These are phyloP conservation scores for Empidonax traillii DNA, from an alignment of 2,113 vertebrate genomes.

Conservation along the genomic window DNA sequence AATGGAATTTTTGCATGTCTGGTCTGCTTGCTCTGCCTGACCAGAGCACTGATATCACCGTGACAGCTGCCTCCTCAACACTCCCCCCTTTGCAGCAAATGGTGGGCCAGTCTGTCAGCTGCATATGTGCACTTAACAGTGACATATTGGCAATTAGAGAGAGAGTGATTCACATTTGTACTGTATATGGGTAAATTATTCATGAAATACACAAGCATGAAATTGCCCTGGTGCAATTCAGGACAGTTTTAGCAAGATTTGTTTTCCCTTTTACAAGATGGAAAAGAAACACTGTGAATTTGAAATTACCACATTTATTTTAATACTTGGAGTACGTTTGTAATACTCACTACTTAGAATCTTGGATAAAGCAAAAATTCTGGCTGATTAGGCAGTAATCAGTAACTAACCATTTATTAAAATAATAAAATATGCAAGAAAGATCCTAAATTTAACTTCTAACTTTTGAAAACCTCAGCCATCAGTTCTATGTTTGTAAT, in stretches of 20 bases:
- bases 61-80: conserved; percentile 64
- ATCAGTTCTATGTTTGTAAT: neutral
- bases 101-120: conserved; percentile 42
- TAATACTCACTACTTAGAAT: neutral
- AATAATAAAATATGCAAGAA: neutral
- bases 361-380: neutral
- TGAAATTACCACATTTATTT: neutral
- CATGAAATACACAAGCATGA: conserved; percentile 51
- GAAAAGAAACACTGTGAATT: neutral
- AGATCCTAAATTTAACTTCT: neutral
- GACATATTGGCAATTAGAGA: conserved; percentile 68
- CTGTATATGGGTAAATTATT: neutral
- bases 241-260: neutral
- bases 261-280: neutral
- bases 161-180: conserved; percentile 54
- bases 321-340: neutral
- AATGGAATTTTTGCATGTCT: conserved; percentile 68
- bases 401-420: neutral
- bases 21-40: conserved; percentile 43
- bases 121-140: conserved; percentile 18
- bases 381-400: neutral
- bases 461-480: neutral
- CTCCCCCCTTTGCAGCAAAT: conserved; percentile 43
- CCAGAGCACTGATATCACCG: conserved; percentile 44
- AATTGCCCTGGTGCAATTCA: neutral